Evolutionary conservation across 2,888 invertebrate genomes (phyloP).

Genomic region (Cerastoderma edule): DNA sequence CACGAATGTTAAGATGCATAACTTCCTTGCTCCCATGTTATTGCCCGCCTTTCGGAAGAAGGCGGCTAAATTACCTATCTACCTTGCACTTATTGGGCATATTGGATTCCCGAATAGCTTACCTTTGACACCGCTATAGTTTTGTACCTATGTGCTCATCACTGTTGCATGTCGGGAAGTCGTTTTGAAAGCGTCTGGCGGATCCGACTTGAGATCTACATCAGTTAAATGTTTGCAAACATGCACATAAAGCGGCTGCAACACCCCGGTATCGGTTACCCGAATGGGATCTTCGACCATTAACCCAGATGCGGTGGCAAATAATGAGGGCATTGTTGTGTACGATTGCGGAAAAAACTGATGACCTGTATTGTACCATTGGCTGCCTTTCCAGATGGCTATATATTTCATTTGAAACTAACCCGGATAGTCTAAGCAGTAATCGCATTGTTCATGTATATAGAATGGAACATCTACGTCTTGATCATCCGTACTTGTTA

Average conservation of each 20-base stretch:
- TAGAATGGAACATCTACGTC: no score
- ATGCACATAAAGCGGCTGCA: conserved; percentile 13
- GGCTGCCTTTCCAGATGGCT: no score
- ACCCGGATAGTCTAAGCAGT: no score
- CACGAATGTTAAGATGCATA: no score
- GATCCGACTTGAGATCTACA: conserved; percentile 6
- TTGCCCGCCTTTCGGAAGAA: no score
- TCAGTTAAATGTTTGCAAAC: conserved; percentile 9
- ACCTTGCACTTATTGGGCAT: conserved; percentile 11
- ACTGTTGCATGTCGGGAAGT: conserved; percentile 20
- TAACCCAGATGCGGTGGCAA: conserved; percentile 10
- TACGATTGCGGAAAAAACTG: no score
- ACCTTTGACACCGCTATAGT: conserved; percentile 19
- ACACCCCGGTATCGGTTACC: conserved; percentile 15
- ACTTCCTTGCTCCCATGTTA: no score
- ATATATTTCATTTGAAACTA: no score
- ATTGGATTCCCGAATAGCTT: conserved; percentile 6
- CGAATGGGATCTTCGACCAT: conserved; percentile 5
- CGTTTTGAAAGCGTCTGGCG: conserved; percentile 19
- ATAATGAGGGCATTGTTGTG: conserved; percentile 17
- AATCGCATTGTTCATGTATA: no score
- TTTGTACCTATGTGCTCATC: conserved; percentile 15
- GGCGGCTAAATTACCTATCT: background rate
- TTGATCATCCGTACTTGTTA: no score
- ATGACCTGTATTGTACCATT: no score